Percentiles rank a stretch among this genome's conserved stretches.
Conservation (phyloP, 2,113 vertebrate species). For the Ranitomeya variabilis region DNA sequence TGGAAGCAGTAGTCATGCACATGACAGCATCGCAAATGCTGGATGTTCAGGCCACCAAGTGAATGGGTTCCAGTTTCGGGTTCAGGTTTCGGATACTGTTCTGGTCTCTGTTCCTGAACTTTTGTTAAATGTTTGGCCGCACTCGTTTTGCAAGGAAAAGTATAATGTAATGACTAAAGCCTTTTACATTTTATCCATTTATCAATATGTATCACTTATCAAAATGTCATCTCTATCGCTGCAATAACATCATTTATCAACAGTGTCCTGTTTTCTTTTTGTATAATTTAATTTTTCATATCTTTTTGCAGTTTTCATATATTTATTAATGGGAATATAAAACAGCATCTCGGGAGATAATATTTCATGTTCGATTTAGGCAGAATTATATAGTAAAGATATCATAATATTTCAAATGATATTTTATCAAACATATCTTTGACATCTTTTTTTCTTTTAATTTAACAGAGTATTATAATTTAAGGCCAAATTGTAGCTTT, state of each 20-base stretch:
- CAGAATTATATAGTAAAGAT: not conserved
- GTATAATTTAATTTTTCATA: not conserved
- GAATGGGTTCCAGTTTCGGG: no score
- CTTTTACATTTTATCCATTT: not conserved
- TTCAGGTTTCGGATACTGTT: no score
- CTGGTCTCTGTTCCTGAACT: no score
- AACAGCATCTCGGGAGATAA: not conserved
- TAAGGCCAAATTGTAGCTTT: slow-evolving; percentile 8
- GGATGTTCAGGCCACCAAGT: no score
- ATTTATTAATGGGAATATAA: not conserved
- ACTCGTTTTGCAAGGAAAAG: not conserved
- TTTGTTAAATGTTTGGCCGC: no score
- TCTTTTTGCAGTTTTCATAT: not conserved
- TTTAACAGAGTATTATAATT: not conserved
- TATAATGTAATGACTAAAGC: not conserved
- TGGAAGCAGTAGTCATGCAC: no score
- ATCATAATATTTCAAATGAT: slow-evolving; percentile 33
- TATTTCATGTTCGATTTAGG: not conserved
- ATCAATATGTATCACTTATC: not conserved
- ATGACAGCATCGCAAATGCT: no score
- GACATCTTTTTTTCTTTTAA: slow-evolving; percentile 26
- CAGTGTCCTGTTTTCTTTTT: not conserved
- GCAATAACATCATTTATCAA: not conserved
- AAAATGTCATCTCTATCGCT: not conserved
- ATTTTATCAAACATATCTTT: not conserved